Evolutionary conservation across 2,888 invertebrate species (phyloP).

Genomic region (Heterodera filipjevi): DNA sequence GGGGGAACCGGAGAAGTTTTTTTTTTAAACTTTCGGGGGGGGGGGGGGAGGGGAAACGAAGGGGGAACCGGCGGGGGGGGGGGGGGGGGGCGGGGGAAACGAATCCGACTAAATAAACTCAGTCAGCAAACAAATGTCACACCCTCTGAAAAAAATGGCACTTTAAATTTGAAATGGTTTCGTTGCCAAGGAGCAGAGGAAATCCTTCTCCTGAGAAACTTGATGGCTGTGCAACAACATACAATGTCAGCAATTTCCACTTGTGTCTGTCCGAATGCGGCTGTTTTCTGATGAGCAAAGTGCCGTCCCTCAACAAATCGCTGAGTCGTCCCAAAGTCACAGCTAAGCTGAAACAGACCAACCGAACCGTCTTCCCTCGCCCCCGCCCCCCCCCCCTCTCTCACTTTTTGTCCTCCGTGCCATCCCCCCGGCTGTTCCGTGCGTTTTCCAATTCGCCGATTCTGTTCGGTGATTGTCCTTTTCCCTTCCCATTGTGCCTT

Average conservation of each 20-base stretch:
- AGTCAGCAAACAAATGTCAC: too few relatives aligned
- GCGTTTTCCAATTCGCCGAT: slow-evolving; percentile 30
- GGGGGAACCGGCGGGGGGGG: too few relatives aligned
- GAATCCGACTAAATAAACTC: too few relatives aligned
- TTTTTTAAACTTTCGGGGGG: too few relatives aligned
- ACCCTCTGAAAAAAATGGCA: background rate
- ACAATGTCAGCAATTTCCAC: slow-evolving; percentile 34
- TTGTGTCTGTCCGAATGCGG: slow-evolving; percentile 29
- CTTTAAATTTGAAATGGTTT: too few relatives aligned
- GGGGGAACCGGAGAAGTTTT: too few relatives aligned
- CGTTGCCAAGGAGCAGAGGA: too few relatives aligned
- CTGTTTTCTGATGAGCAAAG: slow-evolving; percentile 32
- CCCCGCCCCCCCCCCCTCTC: background rate
- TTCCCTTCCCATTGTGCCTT: background rate
- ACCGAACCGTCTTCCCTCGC: background rate
- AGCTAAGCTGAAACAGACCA: background rate
- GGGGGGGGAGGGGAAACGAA: too few relatives aligned
- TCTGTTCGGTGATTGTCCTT: background rate
- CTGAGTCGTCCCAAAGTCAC: background rate
- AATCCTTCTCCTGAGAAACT: too few relatives aligned
- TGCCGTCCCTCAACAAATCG: slow-evolving; percentile 11
- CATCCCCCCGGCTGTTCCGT: background rate
- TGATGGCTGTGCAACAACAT: too few relatives aligned
- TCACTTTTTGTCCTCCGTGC: background rate
- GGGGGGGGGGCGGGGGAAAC: too few relatives aligned